Conservation (phyloP, 53 echinoderm and acorn worm genomes). For the Holothuria leucospilota region DNA sequence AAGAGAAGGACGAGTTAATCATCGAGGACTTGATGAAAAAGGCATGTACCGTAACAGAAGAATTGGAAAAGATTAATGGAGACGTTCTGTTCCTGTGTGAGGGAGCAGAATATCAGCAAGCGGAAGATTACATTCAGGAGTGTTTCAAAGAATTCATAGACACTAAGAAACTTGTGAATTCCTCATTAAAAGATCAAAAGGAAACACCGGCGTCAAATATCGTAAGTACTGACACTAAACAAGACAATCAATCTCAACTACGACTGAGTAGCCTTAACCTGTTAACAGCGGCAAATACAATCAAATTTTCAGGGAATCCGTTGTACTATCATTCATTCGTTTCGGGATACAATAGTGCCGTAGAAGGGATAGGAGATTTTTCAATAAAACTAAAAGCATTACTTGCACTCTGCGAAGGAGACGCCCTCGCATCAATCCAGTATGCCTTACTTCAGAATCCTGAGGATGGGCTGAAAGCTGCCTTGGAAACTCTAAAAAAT, state of each 20-base stretch:
- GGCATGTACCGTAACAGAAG: no score
- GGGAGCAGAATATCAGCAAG: constrained; percentile 25
- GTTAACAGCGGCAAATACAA: constrained; percentile 43
- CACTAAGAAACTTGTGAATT: neutral
- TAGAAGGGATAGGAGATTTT: neutral
- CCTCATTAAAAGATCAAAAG: no score
- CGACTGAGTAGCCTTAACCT: constrained; percentile 16
- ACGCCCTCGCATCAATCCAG: constrained; percentile 47
- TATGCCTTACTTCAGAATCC: no score
- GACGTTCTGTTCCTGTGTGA: no score
- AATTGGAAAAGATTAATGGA: no score
- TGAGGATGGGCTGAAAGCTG: no score
- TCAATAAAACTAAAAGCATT: constrained; percentile 51
- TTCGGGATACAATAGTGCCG: constrained; percentile 12
- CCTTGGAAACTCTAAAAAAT: neutral
- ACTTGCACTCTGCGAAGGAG: no score
- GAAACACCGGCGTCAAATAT: neutral
- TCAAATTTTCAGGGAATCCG: constrained; percentile 57
- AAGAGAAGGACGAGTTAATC: no score
- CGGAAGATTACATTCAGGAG: constrained; percentile 44
- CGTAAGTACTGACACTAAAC: no score
- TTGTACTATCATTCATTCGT: constrained; percentile 44
- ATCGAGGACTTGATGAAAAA: neutral
- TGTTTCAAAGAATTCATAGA: neutral
- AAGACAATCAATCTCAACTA: neutral